Evolutionary conservation across 2,113 vertebrate genomes (phyloP), one percentile per base, ranked within the genome.

Genomic region (Prietella phreatophila): DNA sequence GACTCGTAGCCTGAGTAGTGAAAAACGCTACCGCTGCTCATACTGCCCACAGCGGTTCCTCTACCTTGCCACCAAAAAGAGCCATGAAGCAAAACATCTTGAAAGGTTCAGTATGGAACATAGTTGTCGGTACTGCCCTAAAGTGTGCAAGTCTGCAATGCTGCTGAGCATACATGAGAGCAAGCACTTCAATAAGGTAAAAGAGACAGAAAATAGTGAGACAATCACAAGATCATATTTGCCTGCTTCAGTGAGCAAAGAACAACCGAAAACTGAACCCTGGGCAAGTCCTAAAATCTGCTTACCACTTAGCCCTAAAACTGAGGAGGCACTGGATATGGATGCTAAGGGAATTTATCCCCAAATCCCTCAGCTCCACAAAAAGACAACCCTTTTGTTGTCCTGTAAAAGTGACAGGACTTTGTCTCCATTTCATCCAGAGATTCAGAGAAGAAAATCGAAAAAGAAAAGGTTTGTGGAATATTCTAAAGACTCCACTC

Each of bases 31-130:
- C 86, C 97, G 95, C 89, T 99, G 98, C 91, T 96, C 97, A 88
- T 99, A 97, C 94, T 99, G 98, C 93, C 97, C 98, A 13, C 97
- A 97, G 94, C 96, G 97, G 33, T 99, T 99, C 92, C 94, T 99
- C 61, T 99, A 99, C 86, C 97, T 99, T 50, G 97, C 97, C 91
- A 99, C 98, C 30, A 99, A 99, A 93, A 96, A 94, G 88, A 99
- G 98, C 92, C 98, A 99, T 0, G 98, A 99, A 93, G 97, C 97
- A 93, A 97, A 97, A 89, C 98, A 99, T 39, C 73, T 97, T 47
- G 95, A 94, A 55, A 93, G 96, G 85, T 96, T 94, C 2, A 94
- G 94, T 30, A 96, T 95, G 88, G 96, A 96, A 55, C 96, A 94
- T 0, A 94, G 93, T 86, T 97, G 95, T 91, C 95, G 96, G 86